Evolutionary conservation across 1,140 invertebrate genomes (phyloP), one percentile per base, ranked within the genome.

Genomic region (Diprion similis): DNA sequence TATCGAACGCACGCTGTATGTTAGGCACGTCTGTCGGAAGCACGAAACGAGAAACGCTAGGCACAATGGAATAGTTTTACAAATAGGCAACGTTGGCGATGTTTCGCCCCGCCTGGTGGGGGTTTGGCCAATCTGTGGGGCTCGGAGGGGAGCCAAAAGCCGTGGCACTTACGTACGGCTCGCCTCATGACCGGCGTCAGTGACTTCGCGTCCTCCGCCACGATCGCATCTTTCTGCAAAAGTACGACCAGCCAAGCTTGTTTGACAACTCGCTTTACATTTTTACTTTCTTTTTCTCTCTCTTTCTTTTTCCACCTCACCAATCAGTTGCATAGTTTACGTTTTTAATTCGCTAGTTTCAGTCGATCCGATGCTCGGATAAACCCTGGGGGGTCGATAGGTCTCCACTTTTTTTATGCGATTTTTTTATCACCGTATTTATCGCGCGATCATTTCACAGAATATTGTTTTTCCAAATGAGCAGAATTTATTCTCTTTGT

Each of bases 181-280:
- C 84, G 83, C 82, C 82, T 80, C 81, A 79, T 81, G 80, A 81
- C 78, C 81, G 79, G 85, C 86, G 85, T 86, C 86, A 87, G 86
- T 87, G 84, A 87, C 84, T 87, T 84, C 82, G 85, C 85, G 85
- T 86, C 83, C 82, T 84, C 82, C 84, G 86, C 78, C 85, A 79
- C 83, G 85, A 83, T 81, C 81, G 83, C 83, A 85, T 84, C 85
- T 0, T 75, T 79, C 75, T 82, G 59, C 17, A 67, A 76, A 80
- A 48, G 46, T 70, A 70, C 37, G 24, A 15, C 19, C 15, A 10
- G 7, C 13, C 67, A 13, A 17, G n/a, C 67, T 17, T 13, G 46
- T 70, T 70, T 48, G 46, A 59, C 51, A 59, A 17, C 51, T 59
- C n/a, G 24, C 24, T 37, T 37, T 6, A 37, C 24, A 37, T 37